These are phyloP conservation scores for Apamea sordens DNA, from an alignment of 2,888 invertebrate species.

Conservation along the genomic window DNA sequence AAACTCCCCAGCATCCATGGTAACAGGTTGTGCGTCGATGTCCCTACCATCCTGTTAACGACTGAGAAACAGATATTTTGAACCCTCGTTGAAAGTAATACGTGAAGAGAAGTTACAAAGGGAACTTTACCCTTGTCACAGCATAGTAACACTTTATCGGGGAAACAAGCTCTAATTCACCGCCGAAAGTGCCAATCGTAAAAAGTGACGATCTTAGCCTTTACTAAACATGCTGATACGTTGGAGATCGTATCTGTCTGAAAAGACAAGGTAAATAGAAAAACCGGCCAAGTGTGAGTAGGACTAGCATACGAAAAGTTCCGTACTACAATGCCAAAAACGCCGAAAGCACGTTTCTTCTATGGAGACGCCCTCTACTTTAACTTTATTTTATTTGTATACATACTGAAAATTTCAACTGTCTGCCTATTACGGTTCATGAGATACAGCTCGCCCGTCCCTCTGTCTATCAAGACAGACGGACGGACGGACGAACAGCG, in stretches of 20 bases:
- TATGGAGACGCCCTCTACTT: no score
- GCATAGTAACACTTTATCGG: conserved; percentile 35
- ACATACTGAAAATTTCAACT: no score
- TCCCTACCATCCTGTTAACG: background rate
- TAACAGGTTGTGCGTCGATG: background rate
- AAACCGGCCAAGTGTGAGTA: no score
- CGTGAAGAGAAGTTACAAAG: conserved; percentile 7
- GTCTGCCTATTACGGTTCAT: no score
- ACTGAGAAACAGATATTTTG: background rate
- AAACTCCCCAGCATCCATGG: no score
- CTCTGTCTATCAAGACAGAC: no score
- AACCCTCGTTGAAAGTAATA: background rate
- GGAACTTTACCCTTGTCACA: conserved; percentile 2
- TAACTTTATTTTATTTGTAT: no score
- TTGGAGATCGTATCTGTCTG: background rate
- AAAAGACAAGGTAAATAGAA: conserved; percentile 1
- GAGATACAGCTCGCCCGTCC: no score
- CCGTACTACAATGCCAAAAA: no score
- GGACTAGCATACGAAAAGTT: no score
- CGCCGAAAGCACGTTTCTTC: no score
- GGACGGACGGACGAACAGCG: no score
- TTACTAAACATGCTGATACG: conserved; percentile 35
- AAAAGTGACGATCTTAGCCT: conserved; percentile 47
- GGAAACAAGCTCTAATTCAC: conserved; percentile 36
- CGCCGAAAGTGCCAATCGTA: conserved; percentile 39